phyloP scores from a whole-genome alignment of 2,797 vertebrate genomes.

The Spinus olivaceus region DNA sequence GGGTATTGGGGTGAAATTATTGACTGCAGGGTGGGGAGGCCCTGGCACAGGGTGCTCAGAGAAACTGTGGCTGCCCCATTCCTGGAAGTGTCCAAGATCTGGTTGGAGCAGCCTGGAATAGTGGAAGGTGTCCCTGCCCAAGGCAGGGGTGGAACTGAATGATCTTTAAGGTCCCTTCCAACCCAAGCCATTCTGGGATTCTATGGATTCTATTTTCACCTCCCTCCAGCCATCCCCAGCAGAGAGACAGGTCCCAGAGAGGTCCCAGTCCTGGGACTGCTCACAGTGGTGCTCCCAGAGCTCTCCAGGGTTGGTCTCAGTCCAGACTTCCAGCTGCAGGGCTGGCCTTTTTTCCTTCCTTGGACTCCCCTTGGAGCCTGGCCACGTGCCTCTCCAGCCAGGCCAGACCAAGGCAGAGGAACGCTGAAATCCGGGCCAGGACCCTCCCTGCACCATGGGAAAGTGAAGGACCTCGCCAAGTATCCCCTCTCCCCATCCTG shows the following conservation, averaged over 20 bases:
- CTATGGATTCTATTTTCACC: neutral
- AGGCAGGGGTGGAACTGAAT: no score
- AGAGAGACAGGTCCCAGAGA: neutral
- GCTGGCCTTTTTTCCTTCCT: neutral
- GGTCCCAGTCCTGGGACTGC: no score
- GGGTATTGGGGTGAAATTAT: neutral
- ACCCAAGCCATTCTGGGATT: neutral
- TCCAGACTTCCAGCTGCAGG: neutral
- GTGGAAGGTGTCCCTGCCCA: neutral
- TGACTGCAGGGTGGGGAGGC: fast-evolving
- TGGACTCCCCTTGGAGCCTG: neutral
- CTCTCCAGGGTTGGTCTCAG: fast-evolving
- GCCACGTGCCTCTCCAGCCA: neutral
- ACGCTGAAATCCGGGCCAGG: neutral
- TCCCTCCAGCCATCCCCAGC: neutral
- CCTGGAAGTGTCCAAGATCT: neutral
- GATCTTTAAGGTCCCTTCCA: neutral
- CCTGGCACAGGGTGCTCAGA: neutral
- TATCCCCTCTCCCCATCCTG: neutral
- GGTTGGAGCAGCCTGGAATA: fast-evolving
- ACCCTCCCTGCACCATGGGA: neutral
- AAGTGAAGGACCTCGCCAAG: neutral
- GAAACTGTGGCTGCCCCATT: neutral
- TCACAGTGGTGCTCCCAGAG: neutral
- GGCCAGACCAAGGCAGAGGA: neutral